Evolutionary conservation across 2,797 vertebrate genomes (phyloP), one percentile per base, ranked within the genome.

Genomic region (Aeoliscus strigatus): DNA sequence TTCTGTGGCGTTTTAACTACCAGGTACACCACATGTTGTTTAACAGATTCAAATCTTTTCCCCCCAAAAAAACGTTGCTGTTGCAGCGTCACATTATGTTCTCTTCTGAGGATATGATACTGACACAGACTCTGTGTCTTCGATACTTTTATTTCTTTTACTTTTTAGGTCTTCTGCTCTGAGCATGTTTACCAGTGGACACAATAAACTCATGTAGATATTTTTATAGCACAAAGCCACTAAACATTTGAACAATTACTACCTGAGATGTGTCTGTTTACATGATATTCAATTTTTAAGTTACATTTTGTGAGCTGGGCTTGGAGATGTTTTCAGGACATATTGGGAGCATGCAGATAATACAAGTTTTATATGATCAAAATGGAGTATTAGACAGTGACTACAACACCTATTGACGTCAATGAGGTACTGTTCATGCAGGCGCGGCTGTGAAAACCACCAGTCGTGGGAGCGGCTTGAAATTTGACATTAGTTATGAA

Each of bases 21-120:
- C 38, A 17, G 21, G 23, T 14, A 30, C 33, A 30, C 18, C 39
- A 18, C 30, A 30, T 25, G 24, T 21, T 15, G n/a, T n/a, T n/a
- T n/a, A n/a, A n/a, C n/a, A n/a, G n/a, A n/a, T n/a, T n/a, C n/a
- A n/a, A n/a, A n/a, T n/a, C n/a, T n/a, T n/a, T n/a, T n/a, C n/a
- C n/a, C n/a, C n/a, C n/a, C n/a, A n/a, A n/a, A n/a, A n/a, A n/a
- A n/a, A n/a, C n/a, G n/a, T n/a, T n/a, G n/a, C n/a, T n/a, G n/a
- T n/a, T n/a, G n/a, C n/a, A n/a, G n/a, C n/a, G n/a, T n/a, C n/a
- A n/a, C n/a, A n/a, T 21, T 21, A 21, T 21, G 3, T 21, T 21
- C 18, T 21, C 18, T 4, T 11, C 2, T 28, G 16, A 8, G 21
- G 1, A 8, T 10, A 38, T 32, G 10, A 31, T n/a, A 44, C 18